Conservation (phyloP, 2,797 vertebrate genomes). For the Macrochelys suwanniensis region DNA sequence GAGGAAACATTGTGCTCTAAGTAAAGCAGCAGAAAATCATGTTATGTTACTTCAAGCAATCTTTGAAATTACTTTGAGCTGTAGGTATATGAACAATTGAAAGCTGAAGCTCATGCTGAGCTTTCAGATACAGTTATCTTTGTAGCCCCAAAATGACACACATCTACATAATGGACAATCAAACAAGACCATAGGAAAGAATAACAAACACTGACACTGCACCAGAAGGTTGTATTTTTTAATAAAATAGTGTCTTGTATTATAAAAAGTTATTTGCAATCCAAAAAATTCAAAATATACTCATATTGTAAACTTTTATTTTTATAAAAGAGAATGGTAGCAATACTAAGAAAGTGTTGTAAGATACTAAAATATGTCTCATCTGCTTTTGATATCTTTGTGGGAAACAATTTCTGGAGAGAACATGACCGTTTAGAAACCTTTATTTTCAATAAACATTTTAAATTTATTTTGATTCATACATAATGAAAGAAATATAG, state of each 20-base stretch:
- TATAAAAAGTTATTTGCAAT: not conserved
- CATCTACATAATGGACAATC: conserved; percentile 8
- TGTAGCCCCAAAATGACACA: not conserved
- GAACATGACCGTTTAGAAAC: not conserved
- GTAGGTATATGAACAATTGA: conserved; percentile 18
- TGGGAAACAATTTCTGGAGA: not conserved
- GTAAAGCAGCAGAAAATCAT: conserved; percentile 26
- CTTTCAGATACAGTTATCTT: conserved; percentile 45
- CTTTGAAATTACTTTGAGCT: conserved; percentile 39
- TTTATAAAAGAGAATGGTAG: not conserved
- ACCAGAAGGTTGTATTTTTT: not conserved
- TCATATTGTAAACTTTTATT: not conserved
- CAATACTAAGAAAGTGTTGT: not conserved
- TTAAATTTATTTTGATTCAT: not conserved
- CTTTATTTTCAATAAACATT: not conserved
- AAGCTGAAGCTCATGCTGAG: conserved; percentile 38
- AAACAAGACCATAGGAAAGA: conserved; percentile 20
- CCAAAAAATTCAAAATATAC: not conserved
- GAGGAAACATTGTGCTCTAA: not conserved
- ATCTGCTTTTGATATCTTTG: not conserved
- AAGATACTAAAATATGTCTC: not conserved
- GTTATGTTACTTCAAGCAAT: conserved; percentile 33
- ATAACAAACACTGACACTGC: not conserved
- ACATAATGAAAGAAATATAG: too few species aligned
- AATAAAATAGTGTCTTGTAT: not conserved